Evolutionary conservation across 1,140 invertebrate species (phyloP), one percentile per base, ranked within the genome.

Genomic region (Andricus grossulariae): DNA sequence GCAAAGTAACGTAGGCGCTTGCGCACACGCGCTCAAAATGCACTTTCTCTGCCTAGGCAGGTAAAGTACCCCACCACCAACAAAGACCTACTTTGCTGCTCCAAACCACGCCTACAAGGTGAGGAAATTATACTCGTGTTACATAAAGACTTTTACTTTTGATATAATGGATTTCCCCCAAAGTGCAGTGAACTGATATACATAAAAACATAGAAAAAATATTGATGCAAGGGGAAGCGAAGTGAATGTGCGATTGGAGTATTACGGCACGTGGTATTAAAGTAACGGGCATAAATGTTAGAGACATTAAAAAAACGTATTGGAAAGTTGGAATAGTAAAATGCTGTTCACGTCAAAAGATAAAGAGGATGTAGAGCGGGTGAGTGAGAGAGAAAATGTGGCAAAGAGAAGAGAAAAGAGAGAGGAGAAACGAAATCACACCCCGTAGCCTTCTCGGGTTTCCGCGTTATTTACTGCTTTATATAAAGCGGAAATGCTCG

Each of bases 401-500:
- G 12, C 21, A 32, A 39, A 15, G 39, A 66, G 39, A n/a, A 66
- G 57, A 25, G 25, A 21, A 21, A 66, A 15, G 25, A 66, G 57
- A 66, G 57, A 66, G 19, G 25, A 66, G 72, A 76, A 81, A 80
- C 80, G 77, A 83, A 80, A 83, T 80, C 82, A 71, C 73, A 70
- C 66, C 75, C 70, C 25, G 4, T 32, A 32, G 60, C 39, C 15
- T 66, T 66, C 21, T 76, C 79, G 75, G 72, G 73, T 77, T 80
- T 80, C 66, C 54, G 52, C 71, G 55, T 51, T 72, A 79, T 77
- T 80, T 55, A 57, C 57, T 50, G 79, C 74, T 80, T 73, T 85
- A 81, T 81, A 85, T 85, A 82, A 83, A 71, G 49, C 57, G 72
- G 76, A 81, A 82, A 77, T 60, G 49, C 71, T 51, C 50, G 78